Evolutionary conservation across 2,888 invertebrate genomes (phyloP), one percentile per base, ranked within the genome.

Genomic region (Marronus borbonicus): DNA sequence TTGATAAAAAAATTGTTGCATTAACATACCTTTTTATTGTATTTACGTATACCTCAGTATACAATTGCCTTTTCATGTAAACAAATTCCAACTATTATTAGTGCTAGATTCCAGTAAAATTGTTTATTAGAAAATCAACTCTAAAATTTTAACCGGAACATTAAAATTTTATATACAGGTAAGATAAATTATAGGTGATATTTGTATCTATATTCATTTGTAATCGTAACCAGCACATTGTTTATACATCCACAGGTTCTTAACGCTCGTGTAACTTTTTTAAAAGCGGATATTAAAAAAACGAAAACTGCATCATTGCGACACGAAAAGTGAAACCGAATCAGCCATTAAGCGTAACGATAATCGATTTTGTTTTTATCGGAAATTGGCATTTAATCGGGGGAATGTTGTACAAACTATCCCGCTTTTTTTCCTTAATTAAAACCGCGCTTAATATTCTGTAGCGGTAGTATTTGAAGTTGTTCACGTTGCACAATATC

Each of bases 381-480:
- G 50, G 50, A 68, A 68, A 68, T 50, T 68, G n/a, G 68, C 50
- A 7, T 50, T 68, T 68, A 68, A 68, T 50, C 49, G 68, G 68
- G 28, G 50, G 50, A 68, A 68, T 50, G 50, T 68, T 68, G 50
- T 50, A 52, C 12, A 44, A 44, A 68, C 50, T 50, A 28, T 39
- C 68, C 28, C 28, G 39, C 20, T 68, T 68, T 68, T 66, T 68
- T 12, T n/a, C 17, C 28, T 66, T 66, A 44, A 50, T 24, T 50
- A 68, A 68, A 50, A 50, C 8, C 50, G 24, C 50, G 50, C 28
- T 68, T 68, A 68, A 24, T 50, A 68, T 68, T 68, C 68, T 50
- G 28, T 20, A 39, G 12, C 49, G 50, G 68, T 68, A 24, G 50
- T 50, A 50, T 49, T 68, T 28, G 50, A 68, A 68, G 28, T 50